Conservation (phyloP, 2,888 invertebrate species). For the Phyllotreta striolata region DNA sequence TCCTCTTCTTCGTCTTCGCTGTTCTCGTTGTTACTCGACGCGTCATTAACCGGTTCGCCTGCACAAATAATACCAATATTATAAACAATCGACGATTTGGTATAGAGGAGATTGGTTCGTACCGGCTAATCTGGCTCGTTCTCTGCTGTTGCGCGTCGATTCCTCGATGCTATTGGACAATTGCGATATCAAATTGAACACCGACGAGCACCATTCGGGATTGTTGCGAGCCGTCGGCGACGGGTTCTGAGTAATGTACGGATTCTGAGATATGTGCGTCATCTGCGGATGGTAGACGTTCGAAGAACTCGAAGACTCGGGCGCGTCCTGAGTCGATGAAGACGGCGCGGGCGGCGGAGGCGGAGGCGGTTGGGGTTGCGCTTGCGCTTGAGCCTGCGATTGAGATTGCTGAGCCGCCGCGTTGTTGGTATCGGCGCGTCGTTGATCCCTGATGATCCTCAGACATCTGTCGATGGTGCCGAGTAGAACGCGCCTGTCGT, state of each 20-base stretch:
- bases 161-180: conserved; percentile 35
- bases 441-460: conserved; percentile 42
- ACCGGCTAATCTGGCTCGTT: too few species aligned
- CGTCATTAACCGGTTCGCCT: conserved; percentile 23
- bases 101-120: too few species aligned
- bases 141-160: neutral
- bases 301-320: neutral
- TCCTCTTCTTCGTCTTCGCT: conserved; percentile 36
- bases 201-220: conserved; percentile 31
- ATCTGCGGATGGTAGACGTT: conserved; percentile 3
- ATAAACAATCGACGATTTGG: too few species aligned
- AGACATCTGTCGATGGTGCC: conserved; percentile 48
- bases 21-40: conserved; percentile 46
- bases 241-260: neutral
- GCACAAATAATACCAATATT: neutral
- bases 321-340: conserved; percentile 12
- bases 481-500: conserved; percentile 48
- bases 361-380: too few species aligned
- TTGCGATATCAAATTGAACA: conserved; percentile 31
- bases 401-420: too few species aligned
- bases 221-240: conserved; percentile 8
- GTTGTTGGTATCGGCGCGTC: conserved; percentile 15
- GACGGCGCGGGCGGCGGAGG: neutral
- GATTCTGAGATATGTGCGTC: too few species aligned
- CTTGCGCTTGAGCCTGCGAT: too few species aligned